phyloP scores from a whole-genome alignment of 2,113 vertebrate genomes.

The Anolis sagrei region DNA sequence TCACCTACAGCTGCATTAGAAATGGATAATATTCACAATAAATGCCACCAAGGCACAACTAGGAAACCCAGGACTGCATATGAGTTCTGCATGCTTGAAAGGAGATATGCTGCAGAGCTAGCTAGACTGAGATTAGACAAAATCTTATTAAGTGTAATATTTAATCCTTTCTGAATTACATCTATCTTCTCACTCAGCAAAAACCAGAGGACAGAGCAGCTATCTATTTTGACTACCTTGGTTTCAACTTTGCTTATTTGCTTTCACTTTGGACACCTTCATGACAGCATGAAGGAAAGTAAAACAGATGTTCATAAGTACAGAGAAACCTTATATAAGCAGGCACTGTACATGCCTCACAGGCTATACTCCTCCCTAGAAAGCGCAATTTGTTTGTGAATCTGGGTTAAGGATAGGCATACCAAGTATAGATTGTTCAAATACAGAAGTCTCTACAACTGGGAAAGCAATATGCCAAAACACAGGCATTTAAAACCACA shows the following conservation, averaged over 20 bases:
- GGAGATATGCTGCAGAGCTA: not conserved
- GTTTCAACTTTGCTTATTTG: not conserved
- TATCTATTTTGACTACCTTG: not conserved
- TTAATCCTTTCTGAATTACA: not conserved
- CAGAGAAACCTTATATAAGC: not conserved
- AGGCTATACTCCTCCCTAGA: not conserved
- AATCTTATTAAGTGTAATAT: not conserved
- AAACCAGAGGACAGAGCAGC: not conserved
- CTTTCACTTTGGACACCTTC: not conserved
- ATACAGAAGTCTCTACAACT: not conserved
- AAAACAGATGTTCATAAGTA: not conserved
- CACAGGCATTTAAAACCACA: not conserved
- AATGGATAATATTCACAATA: not conserved
- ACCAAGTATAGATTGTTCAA: not conserved
- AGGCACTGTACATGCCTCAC: not conserved
- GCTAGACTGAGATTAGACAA: not conserved
- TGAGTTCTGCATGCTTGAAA: not conserved
- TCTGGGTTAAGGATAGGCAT: not conserved
- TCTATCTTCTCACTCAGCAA: not conserved
- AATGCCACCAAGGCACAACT: not conserved
- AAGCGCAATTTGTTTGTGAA: not conserved
- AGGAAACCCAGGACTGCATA: not conserved
- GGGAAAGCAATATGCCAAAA: not conserved
- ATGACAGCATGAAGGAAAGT: not conserved
- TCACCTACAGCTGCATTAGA: not conserved